Percentiles rank a stretch among this genome's conserved stretches.
These are phyloP conservation scores for Bufotes viridis DNA, from an alignment of 2,797 vertebrate genomes.

Conservation along the genomic window DNA sequence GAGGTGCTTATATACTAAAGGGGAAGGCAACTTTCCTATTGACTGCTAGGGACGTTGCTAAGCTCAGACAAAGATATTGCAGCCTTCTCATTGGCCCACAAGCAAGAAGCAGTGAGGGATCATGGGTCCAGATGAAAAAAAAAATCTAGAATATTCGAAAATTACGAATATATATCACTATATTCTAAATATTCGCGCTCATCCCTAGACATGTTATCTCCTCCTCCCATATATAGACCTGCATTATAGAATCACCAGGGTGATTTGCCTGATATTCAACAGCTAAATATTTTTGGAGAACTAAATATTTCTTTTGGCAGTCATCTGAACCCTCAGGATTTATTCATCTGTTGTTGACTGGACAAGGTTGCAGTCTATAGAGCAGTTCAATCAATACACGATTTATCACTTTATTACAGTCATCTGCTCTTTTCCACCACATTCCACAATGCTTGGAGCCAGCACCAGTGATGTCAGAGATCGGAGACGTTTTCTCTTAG, in stretches of 20 bases:
- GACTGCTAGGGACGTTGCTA: no score
- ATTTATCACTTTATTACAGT: constrained; percentile 24
- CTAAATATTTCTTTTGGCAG: background rate
- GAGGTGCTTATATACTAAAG: no score
- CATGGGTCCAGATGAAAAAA: no score
- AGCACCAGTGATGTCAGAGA: constrained; percentile 34
- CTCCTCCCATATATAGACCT: background rate
- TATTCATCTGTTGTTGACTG: background rate
- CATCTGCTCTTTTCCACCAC: constrained; percentile 21
- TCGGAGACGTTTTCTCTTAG: constrained; percentile 29
- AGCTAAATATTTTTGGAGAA: background rate
- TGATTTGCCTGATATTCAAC: background rate
- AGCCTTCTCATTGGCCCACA: no score
- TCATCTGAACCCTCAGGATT: background rate
- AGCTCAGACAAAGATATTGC: no score
- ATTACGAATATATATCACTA: no score
- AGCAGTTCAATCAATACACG: background rate
- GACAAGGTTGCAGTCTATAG: background rate
- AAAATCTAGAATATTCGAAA: no score
- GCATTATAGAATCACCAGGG: background rate
- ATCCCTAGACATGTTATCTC: no score
- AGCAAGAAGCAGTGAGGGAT: no score
- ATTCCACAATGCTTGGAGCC: constrained; percentile 22
- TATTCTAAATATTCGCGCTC: no score
- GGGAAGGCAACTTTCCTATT: no score